Evolutionary conservation across 2,888 invertebrate species (phyloP).

Genomic region (Agrilus biguttatus): DNA sequence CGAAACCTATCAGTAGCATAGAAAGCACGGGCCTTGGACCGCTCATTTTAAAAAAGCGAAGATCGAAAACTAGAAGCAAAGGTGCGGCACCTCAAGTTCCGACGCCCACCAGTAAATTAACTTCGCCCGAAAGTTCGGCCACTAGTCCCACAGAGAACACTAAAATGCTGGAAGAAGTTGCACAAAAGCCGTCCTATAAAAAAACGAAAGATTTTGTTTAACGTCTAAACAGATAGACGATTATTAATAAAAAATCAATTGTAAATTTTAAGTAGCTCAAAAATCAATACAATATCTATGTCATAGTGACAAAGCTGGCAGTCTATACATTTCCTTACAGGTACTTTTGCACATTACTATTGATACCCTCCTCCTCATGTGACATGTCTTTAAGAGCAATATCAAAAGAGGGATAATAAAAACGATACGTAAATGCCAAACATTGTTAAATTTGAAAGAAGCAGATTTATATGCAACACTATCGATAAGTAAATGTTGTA

Average conservation of each 20-base stretch:
- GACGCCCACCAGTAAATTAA: conserved; percentile 21
- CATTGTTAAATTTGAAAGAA: no score
- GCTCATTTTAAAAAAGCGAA: conserved; percentile 29
- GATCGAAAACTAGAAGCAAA: conserved; percentile 28
- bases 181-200: conserved; percentile 30
- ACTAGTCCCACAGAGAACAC: conserved; percentile 42
- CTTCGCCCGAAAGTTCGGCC: conserved; percentile 30
- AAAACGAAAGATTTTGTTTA: conserved; percentile 33
- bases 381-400: no score
- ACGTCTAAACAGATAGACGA: conserved; percentile 10
- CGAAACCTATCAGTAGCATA: conserved; percentile 14
- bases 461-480: no score
- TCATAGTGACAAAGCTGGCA: no score
- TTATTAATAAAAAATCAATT: conserved; percentile 1
- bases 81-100: conserved; percentile 26
- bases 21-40: conserved; percentile 28
- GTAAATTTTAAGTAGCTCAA: neutral
- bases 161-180: conserved; percentile 33
- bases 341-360: no score
- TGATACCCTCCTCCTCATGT: no score
- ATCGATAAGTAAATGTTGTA: no score
- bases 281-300: no score
- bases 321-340: no score
- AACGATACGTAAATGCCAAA: no score
- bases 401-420: no score